phyloP scores from a whole-genome alignment of 2,888 invertebrate species.

The Cephus nigrinus region DNA sequence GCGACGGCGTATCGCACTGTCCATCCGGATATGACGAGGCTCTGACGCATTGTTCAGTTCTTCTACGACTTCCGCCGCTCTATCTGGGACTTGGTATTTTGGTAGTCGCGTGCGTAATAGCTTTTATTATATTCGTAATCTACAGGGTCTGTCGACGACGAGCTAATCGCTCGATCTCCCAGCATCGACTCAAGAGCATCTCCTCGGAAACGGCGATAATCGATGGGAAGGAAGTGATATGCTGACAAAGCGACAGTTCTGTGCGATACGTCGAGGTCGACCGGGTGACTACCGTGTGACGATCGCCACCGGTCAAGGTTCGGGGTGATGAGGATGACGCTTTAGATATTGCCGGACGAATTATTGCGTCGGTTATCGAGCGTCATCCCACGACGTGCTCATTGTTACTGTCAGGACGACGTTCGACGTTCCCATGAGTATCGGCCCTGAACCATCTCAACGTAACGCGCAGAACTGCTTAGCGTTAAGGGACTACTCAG shows the following conservation, averaged over 20 bases:
- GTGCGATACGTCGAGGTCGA: conserved; percentile 92
- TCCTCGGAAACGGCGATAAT: conserved; percentile 86
- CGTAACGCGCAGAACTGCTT: conserved; percentile 58
- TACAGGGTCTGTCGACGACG: conserved; percentile 71
- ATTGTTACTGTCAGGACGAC: background rate
- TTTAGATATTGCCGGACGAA: background rate
- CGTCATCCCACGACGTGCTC: background rate
- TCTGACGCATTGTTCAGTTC: conserved; percentile 81
- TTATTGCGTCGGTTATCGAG: background rate
- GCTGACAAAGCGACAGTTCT: conserved; percentile 97
- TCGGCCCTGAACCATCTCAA: conserved; percentile 31
- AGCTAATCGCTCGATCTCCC: conserved; percentile 80
- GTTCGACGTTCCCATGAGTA: background rate
- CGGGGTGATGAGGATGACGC: background rate
- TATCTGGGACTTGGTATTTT: conserved; percentile 71
- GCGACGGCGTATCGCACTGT: conserved; percentile 82
- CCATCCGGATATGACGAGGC: conserved; percentile 86
- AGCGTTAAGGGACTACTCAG: background rate
- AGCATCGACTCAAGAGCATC: conserved; percentile 82
- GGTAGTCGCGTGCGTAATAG: conserved; percentile 60
- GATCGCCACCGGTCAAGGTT: conserved; percentile 50
- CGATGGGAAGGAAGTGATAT: conserved; percentile 90
- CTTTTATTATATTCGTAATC: conserved; percentile 54
- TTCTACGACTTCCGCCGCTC: conserved; percentile 81
- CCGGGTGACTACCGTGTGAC: conserved; percentile 91